Evolutionary conservation across 1,140 invertebrate genomes (phyloP).

Genomic region (Macrobrachium nipponense): DNA sequence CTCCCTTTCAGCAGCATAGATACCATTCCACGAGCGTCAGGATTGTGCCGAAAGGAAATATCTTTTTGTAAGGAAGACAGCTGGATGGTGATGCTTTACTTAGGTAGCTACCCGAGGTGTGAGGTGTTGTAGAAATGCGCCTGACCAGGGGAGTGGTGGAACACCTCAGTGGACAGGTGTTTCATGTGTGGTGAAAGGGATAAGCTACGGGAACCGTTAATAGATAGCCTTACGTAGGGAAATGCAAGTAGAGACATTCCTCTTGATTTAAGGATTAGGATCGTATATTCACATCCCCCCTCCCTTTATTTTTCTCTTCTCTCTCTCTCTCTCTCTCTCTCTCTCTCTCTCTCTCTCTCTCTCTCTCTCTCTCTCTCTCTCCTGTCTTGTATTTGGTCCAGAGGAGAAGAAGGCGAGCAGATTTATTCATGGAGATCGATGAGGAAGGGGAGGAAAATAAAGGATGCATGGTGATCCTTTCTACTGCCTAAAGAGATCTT

Average conservation of each 20-base stretch:
- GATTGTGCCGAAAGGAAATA: no score
- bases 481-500: neutral
- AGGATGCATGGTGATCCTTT: neutral
- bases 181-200: no score
- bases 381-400: neutral
- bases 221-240: no score
- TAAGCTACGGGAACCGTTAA: no score
- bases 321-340: neutral
- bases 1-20: no score
- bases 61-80: no score
- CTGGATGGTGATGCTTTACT: no score
- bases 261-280: neutral
- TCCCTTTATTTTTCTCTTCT: neutral
- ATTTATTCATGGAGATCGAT: neutral
- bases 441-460: slow-evolving; percentile 1
- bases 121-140: no score
- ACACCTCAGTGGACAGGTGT: no score
- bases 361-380: neutral
- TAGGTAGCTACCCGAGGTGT: no score
- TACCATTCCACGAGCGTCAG: no score
- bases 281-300: neutral
- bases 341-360: neutral
- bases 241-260: neutral
- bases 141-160: no score
- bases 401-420: neutral